Evolutionary conservation across 1,140 invertebrate species (phyloP), one percentile per base, ranked within the genome.

Genomic region (Megathymus violae): DNA sequence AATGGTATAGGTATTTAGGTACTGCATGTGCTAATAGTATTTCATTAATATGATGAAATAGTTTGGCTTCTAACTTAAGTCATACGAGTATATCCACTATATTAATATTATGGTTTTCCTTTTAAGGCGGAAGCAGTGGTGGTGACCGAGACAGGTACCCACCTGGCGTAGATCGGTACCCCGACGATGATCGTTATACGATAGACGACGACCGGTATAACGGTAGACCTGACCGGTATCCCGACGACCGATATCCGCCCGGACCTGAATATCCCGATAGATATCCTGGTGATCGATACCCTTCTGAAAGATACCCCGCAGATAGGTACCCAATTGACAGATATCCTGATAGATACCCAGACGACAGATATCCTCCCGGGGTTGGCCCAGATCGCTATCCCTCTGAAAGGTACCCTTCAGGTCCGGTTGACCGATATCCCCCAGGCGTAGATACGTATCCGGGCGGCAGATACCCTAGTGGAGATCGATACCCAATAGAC

Each of bases 111-210:
- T 52, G 10, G 56, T 66, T 74, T 70, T 66, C 47, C 51, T 80
- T 87, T 72, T 17, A 85, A 88, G 89, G 88, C 81, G 86, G 88
- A 71, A 90, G 74, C 60, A 78, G 73, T 41, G 79, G 81, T 16
- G 81, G 88, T 15, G 85, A 88, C 69, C 83, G 83, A 40, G 85
- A 90, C 58, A 76, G 85, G 47, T 87, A 91, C 66, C 89, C 92
- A 77, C 89, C 80, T 76, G 92, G 82, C 86, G 92, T 85, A 61
- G 92, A 93, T 74, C 83, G 92, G 88, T 91, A 92, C 82, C 85
- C 92, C 41, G 89, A 91, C 40, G 82, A 85, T 58, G 78, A 89
- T 66, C 74, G 85, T 31, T 74, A 77, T 40, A 14, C 52, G 40
- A 14, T 27, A 34, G 74, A 76, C 22, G 71, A 77, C 62, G 74